Evolutionary conservation across 92 coral and sea anemone genomes (phyloP), one percentile per base, ranked within the genome.

Genomic region (Pocillopora grandis): DNA sequence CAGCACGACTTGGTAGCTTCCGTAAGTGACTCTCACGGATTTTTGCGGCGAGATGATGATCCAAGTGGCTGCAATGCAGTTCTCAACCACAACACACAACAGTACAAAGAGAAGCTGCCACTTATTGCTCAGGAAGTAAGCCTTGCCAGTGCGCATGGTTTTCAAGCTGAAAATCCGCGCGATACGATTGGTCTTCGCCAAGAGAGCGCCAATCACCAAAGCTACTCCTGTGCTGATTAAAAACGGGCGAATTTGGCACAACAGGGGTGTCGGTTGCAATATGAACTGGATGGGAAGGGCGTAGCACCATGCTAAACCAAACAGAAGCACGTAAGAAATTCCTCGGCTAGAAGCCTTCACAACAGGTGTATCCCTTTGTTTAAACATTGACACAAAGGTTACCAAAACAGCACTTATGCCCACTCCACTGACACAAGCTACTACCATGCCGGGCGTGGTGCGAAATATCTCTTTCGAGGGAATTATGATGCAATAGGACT

Each of bases 171-270:
- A 94, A 48, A 94, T 94, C 69, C 98, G 86, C 17, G 93, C 91
- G 62, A 94, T 94, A 70, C 94, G 91, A 88, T 92, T 94, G 42
- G 98, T 94, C 77, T 94, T 94, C 7, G 93, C 62, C 37, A 92
- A 89, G 20, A 94, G 83, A 56, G 98, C 86, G n/a, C 92, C 94
- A 13, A 93, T 88, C 60, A 94, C 85, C 76, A 88, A 66, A 61
- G 88, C 84, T 20, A 91, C 79, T 9, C 94, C 94, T 5, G 77
- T 91, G 77, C 89, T 85, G 18, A 88, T 66, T n/a, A 92, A 21
- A 79, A 92, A 87, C 19, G 93, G 95, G 0, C 80, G 77, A 27
- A 87, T 56, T 55, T 92, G 91, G 75, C 93, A 92, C 33, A 85
- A 73, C 31, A 62, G 23, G 56, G 82, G 14, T 11, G 83, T 88